Evolutionary conservation across 2,797 vertebrate genomes (phyloP), one percentile per base, ranked within the genome.

Genomic region (Holocentrus rufus): DNA sequence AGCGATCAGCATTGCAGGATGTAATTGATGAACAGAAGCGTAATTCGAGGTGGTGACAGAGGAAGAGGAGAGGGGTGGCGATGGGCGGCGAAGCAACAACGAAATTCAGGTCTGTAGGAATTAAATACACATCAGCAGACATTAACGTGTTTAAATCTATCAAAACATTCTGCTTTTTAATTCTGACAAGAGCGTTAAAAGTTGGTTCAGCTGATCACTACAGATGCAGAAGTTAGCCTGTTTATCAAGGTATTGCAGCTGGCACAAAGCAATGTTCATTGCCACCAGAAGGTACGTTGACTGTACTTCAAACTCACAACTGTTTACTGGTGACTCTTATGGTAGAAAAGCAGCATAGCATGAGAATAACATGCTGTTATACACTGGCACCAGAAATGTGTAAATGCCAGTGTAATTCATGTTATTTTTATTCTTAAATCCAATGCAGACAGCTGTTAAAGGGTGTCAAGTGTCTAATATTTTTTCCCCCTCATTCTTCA

Each of bases 21-120:
- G 61, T 80, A 89, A 90, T 85, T 85, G 83, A 90, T 88, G 77
- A 78, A 85, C 83, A 82, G 36, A 80, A 73, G 42, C 59, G 57
- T 80, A 76, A 89, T 89, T 80, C 78, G 66, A 80, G 72, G 67
- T 46, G 18, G 50, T 20, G 36, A 17, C 63, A 68, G 22, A 18
- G 69, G 54, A 67, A 53, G 31, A 72, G 46, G n/a, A 46, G 56
- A 27, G 31, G 17, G 55, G 44, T 55, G 23, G 13, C 10, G 23
- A 73, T 64, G 54, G 69, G 62, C 44, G 53, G 5, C n/a, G 22
- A 47, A 22, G 52, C 54, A 82, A 31, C 59, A 49, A 65, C 50
- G 34, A 65, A 64, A 76, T 58, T 27, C 31, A 42, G n/a, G 2
- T 63, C 17, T 25, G 30, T 44, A 11, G 14, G 14, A 75, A 34